A percentile compares a stretch with the other conserved stretches of the same genome.
These are phyloP conservation scores for Orthonychiurus folsomi DNA, from an alignment of 2,888 invertebrate genomes.

Conservation along the genomic window DNA sequence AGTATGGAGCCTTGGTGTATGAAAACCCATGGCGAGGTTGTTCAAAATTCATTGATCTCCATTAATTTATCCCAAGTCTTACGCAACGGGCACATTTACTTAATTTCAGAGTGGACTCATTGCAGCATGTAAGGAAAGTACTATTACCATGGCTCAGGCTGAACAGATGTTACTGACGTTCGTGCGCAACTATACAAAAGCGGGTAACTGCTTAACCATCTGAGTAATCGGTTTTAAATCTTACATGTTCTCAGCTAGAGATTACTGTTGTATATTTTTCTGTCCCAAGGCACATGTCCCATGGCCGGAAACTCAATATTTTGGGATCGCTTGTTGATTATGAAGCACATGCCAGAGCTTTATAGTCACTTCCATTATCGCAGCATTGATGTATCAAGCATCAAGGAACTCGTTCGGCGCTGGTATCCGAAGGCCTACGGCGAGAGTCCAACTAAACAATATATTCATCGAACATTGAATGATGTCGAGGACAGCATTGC, in stretches of 20 bases:
- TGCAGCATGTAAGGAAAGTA: constrained; percentile 61
- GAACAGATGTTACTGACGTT: constrained; percentile 64
- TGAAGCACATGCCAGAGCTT: constrained; percentile 71
- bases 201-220: too few relatives aligned
- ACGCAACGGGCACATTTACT: too few relatives aligned
- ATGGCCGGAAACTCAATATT: constrained; percentile 82
- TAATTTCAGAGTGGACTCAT: constrained; percentile 67
- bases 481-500: constrained; percentile 79
- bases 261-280: neutral
- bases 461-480: constrained; percentile 63
- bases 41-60: constrained; percentile 2
- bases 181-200: constrained; percentile 51
- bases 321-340: constrained; percentile 73
- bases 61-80: constrained; percentile 17
- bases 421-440: constrained; percentile 63
- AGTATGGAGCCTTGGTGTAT: constrained; percentile 79
- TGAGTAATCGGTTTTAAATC: too few relatives aligned
- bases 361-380: constrained; percentile 77
- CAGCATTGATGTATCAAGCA: constrained; percentile 16
- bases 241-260: neutral
- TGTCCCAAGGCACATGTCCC: constrained; percentile 55
- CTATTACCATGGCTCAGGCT: constrained; percentile 56
- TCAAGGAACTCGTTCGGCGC: constrained; percentile 44
- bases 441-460: constrained; percentile 54
- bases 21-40: constrained; percentile 65